Conservation (phyloP, 2,113 vertebrate species). For the Ibidorhyncha struthersii region DNA sequence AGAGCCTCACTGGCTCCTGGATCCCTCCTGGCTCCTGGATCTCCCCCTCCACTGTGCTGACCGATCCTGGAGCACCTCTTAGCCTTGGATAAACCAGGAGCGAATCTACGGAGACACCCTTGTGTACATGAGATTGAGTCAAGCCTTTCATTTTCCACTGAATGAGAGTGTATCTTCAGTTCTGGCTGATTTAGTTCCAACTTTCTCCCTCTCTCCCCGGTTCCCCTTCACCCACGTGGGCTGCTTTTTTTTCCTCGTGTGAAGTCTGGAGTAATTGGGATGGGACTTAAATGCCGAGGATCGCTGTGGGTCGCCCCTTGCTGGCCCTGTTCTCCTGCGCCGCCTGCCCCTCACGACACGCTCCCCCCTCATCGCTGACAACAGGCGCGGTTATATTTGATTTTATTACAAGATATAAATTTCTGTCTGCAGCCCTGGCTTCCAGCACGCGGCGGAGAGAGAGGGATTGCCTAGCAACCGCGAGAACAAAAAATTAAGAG, state of each 20-base stretch:
- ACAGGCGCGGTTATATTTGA: constrained; percentile 37
- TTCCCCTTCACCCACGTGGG: background rate
- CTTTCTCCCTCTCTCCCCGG: background rate
- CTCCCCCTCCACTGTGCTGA: background rate
- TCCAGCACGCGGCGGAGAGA: background rate
- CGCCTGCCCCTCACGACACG: background rate
- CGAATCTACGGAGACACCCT: background rate
- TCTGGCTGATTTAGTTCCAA: background rate
- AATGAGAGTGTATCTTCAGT: background rate
- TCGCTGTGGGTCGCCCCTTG: background rate
- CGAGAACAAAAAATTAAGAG: constrained; percentile 54
- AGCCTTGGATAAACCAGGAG: background rate
- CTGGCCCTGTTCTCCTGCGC: background rate
- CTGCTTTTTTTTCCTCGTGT: background rate
- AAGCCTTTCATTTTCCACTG: background rate
- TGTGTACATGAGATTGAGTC: fast-evolving
- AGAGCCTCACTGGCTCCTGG: background rate
- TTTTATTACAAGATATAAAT: constrained; percentile 69
- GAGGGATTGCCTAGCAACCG: constrained; percentile 65
- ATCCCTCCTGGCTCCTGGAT: background rate
- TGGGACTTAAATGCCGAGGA: background rate
- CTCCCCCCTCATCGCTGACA: background rate
- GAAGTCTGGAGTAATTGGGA: background rate
- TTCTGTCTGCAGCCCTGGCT: constrained; percentile 35
- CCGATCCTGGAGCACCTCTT: background rate